Evolutionary conservation across 1,140 invertebrate genomes (phyloP).

Genomic region (Solen grandis): DNA sequence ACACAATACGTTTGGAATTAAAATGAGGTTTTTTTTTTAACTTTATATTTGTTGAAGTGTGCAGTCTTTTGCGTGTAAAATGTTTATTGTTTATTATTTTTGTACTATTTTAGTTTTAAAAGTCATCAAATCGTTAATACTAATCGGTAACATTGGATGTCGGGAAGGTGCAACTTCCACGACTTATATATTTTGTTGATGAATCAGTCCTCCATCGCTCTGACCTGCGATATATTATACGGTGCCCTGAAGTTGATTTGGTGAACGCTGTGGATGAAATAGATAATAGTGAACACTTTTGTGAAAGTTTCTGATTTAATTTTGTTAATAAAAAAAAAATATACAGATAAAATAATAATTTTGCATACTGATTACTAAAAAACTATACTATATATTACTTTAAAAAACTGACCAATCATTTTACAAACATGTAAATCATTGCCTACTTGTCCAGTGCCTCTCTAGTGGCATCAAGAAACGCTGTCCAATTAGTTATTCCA

Average conservation of each 20-base stretch:
- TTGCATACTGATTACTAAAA: no score
- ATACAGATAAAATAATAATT: no score
- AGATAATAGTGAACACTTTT: no score
- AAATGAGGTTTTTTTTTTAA: no score
- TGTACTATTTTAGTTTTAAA: not conserved
- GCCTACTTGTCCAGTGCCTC: slow-evolving; percentile 84
- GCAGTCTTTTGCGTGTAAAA: no score
- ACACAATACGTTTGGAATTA: no score
- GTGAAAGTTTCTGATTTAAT: no score
- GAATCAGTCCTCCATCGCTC: not conserved
- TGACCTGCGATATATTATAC: slow-evolving; percentile 87
- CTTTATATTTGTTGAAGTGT: no score
- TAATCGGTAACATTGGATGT: not conserved
- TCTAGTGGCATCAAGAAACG: slow-evolving; percentile 85
- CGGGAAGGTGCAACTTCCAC: not conserved
- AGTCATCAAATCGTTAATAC: not conserved
- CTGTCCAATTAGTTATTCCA: slow-evolving; percentile 83
- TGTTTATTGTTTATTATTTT: not conserved
- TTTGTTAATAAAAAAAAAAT: no score
- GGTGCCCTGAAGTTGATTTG: slow-evolving; percentile 91
- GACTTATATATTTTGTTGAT: not conserved
- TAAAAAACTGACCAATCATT: no score
- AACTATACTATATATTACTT: no score
- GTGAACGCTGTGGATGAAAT: slow-evolving; percentile 84
- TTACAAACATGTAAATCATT: no score